phyloP scores from a whole-genome alignment of 2,888 invertebrate species.

The Hoplodrina ambigua region DNA sequence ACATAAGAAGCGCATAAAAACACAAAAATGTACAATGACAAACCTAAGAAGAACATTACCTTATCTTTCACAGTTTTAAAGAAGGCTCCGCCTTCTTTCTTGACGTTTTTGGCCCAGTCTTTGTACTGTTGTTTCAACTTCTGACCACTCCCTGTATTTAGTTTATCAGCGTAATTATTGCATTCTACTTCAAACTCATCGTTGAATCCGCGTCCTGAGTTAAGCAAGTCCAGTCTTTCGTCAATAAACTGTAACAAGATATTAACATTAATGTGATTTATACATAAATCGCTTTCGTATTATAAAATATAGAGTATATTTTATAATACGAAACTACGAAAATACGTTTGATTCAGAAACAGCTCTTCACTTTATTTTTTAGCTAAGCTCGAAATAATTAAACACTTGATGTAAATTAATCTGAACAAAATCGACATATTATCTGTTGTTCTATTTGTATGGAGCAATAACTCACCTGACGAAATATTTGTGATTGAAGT shows the following conservation, averaged over 20 bases:
- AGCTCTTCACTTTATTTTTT: too few relatives aligned
- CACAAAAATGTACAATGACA: slow-evolving; percentile 2
- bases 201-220: slow-evolving; percentile 97
- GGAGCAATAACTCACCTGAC: slow-evolving; percentile 91
- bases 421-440: too few relatives aligned
- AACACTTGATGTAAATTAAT: too few relatives aligned
- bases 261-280: not conserved
- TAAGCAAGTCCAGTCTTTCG: slow-evolving; percentile 97
- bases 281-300: too few relatives aligned
- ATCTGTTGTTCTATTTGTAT: too few relatives aligned
- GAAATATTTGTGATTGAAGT: slow-evolving; percentile 98
- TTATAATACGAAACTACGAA: too few relatives aligned
- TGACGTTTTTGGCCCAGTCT: slow-evolving; percentile 95
- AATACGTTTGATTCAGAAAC: too few relatives aligned
- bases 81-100: slow-evolving; percentile 95
- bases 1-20: slow-evolving; percentile 15
- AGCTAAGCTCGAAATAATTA: too few relatives aligned
- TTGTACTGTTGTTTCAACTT: slow-evolving; percentile 86
- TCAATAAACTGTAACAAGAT: slow-evolving; percentile 94
- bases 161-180: slow-evolving; percentile 89
- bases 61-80: slow-evolving; percentile 97
- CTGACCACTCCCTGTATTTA: slow-evolving; percentile 87
- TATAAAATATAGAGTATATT: too few relatives aligned
- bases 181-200: slow-evolving; percentile 98
- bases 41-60: slow-evolving; percentile 85